Evolutionary conservation across 2,888 invertebrate species (phyloP), one percentile per base, ranked within the genome.

Genomic region (Cerastis leucographa): DNA sequence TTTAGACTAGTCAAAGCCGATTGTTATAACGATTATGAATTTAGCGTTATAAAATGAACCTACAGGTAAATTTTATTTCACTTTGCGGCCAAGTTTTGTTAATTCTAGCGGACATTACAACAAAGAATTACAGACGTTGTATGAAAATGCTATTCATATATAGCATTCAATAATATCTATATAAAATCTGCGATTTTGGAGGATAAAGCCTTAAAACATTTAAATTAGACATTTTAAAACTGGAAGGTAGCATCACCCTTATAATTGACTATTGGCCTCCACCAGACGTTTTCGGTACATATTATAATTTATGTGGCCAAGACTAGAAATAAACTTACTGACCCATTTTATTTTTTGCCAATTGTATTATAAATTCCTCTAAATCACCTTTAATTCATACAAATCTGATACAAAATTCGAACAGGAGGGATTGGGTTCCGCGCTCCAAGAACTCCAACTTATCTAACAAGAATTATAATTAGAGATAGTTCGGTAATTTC

Each of bases 401-500:
- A 56, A 80, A 73, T 74, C 51, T 74, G 49, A 66, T 66, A 35
- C 25, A 66, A 25, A 44, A 66, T 56, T 25, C 25, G 17, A 65
- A 59, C 17, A 56, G 42, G n/a, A 17, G 25, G 44, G 42, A 65
- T 68, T 42, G 42, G 65, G 65, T 29, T 42, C 22, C 49, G 22
- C 17, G 42, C 49, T 35, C 70, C 56, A 71, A 68, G 56, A 61
- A 68, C 59, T 61, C 54, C 54, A 72, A 78, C n/a, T 71, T 70
- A 56, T 62, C 59, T 65, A 51, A 71, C 66, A 76, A 66, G 61
- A 68, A 74, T 81, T 78, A 78, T 78, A 78, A 83, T 71, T 69
- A 77, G 73, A 72, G 61, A 69, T 75, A 80, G 73, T 78, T 77
- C 76, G 74, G 75, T 73, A 76, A 87, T 76, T 75, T 62, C 62